phyloP scores from a whole-genome alignment of 1,140 invertebrate genomes.

The Pseudobourletiella spinata region DNA sequence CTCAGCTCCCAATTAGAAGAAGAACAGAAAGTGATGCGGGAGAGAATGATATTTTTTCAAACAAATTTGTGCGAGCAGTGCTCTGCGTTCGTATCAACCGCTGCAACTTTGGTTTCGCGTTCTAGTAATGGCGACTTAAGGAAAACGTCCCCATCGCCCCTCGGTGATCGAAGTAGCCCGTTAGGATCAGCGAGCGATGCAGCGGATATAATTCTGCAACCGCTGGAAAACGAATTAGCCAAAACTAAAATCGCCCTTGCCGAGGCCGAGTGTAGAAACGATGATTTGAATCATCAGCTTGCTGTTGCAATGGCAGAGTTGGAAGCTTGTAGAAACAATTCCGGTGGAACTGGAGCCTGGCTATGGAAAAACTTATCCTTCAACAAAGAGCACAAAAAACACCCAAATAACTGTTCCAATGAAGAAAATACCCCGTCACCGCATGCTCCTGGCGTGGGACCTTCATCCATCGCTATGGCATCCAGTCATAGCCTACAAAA shows the following conservation, averaged over 20 bases:
- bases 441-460: background rate
- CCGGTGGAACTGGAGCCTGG: slow-evolving; percentile 13
- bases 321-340: slow-evolving; percentile 54
- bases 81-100: slow-evolving; percentile 25
- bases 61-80: slow-evolving; percentile 31
- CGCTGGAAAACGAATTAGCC: slow-evolving; percentile 89
- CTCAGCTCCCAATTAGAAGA: slow-evolving; percentile 62
- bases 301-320: slow-evolving; percentile 70
- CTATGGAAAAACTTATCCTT: slow-evolving; percentile 27
- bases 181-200: background rate
- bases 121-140: slow-evolving; percentile 25
- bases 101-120: slow-evolving; percentile 15
- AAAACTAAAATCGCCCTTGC: slow-evolving; percentile 94
- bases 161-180: background rate
- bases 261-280: slow-evolving; percentile 92
- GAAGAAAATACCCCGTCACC: background rate
- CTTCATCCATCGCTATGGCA: background rate
- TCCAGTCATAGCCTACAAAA: background rate
- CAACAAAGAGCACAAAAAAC: slow-evolving; percentile 21
- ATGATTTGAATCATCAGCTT: slow-evolving; percentile 89
- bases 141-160: slow-evolving; percentile 1
- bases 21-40: slow-evolving; percentile 52
- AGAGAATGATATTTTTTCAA: slow-evolving; percentile 30
- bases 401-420: background rate
- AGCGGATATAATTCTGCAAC: slow-evolving; percentile 54